phyloP scores from a whole-genome alignment of 2,113 vertebrate species.

The Colistium nudipinnis region DNA sequence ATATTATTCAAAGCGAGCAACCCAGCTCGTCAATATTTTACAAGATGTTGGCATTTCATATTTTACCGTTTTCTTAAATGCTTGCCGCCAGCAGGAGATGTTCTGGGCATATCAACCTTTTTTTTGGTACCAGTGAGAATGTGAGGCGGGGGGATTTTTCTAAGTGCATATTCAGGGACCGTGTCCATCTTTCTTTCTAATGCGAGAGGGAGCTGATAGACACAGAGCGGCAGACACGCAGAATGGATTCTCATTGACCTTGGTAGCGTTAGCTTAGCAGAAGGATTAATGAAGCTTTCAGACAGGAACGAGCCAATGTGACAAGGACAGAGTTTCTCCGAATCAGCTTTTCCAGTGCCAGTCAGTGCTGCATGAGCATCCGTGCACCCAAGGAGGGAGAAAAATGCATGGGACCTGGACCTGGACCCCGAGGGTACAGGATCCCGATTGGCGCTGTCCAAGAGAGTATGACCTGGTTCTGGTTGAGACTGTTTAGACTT shows the following conservation, averaged over 20 bases:
- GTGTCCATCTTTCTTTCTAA: background rate
- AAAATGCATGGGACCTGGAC: too few species aligned
- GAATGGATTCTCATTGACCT: background rate
- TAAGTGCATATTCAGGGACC: background rate
- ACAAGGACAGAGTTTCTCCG: background rate
- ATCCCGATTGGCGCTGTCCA: too few species aligned
- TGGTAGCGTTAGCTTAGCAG: background rate
- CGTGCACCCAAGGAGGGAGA: background rate
- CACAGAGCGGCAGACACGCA: background rate
- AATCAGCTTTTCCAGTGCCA: background rate
- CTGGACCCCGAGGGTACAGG: background rate
- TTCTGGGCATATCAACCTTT: background rate
- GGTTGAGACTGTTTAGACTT: background rate
- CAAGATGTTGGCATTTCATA: background rate
- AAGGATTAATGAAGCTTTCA: background rate
- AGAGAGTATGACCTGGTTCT: background rate
- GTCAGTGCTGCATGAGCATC: background rate
- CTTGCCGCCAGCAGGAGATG: background rate
- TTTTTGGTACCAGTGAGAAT: background rate
- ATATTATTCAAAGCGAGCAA: slow-evolving; percentile 47
- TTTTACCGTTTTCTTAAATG: slow-evolving; percentile 10
- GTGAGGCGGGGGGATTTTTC: background rate
- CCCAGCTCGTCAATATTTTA: slow-evolving; percentile 50
- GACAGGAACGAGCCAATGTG: too few species aligned
- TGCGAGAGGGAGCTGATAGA: background rate